Conservation (phyloP, 2,797 vertebrate species). For the Danio choprae region DNA sequence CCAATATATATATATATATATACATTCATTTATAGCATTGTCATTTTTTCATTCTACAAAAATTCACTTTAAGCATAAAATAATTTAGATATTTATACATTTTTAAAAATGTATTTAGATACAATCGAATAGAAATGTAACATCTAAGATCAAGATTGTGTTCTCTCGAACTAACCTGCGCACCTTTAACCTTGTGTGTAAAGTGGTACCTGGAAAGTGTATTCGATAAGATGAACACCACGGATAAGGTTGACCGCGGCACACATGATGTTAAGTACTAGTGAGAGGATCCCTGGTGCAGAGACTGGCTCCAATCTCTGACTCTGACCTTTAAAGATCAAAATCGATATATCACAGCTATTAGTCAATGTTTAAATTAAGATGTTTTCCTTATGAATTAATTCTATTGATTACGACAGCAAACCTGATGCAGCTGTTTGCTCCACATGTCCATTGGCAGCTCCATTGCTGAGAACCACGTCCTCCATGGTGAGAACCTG, state of each 20-base stretch:
- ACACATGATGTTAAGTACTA: conserved; percentile 96
- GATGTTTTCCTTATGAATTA: background rate
- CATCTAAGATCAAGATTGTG: background rate
- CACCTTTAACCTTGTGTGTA: background rate
- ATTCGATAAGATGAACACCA: conserved; percentile 90
- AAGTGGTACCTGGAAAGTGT: conserved; percentile 88
- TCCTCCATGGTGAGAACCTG: conserved; percentile 84
- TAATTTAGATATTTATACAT: too few species aligned
- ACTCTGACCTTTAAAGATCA: conserved; percentile 73
- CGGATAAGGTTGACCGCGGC: conserved; percentile 93
- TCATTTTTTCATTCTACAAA: too few species aligned
- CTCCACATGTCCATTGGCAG: conserved; percentile 81
- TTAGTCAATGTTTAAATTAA: background rate
- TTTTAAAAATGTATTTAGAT: background rate
- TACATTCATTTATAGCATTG: too few species aligned
- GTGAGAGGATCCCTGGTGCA: conserved; percentile 88
- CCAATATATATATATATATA: too few species aligned
- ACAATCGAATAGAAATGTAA: background rate
- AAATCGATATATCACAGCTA: background rate
- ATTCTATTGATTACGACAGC: background rate
- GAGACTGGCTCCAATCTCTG: conserved; percentile 89
- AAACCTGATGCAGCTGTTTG: conserved; percentile 79
- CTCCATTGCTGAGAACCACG: conserved; percentile 79
- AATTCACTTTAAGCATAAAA: too few species aligned
- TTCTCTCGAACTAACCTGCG: background rate